A percentile compares a stretch with the other conserved stretches of the same genome.
Conservation (phyloP, 1,140 invertebrate species). For the Neodiprion virginianus region DNA sequence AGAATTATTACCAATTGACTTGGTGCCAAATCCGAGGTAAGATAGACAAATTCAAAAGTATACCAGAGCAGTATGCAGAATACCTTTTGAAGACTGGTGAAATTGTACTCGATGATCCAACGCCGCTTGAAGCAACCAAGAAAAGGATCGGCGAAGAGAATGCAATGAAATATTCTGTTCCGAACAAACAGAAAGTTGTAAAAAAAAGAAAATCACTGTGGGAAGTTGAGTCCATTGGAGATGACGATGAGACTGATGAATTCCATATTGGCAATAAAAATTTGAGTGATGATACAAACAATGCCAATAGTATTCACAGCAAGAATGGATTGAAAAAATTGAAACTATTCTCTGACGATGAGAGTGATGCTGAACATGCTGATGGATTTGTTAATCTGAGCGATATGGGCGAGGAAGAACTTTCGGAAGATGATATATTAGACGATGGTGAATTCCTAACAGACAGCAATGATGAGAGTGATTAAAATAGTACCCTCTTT, state of each 20-base stretch:
- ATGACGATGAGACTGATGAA: slow-evolving; percentile 15
- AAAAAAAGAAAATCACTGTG: slow-evolving; percentile 22
- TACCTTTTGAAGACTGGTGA: slow-evolving; percentile 49
- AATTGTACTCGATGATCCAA: slow-evolving; percentile 38
- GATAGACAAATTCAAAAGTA: slow-evolving; percentile 65
- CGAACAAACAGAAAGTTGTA: slow-evolving; percentile 25
- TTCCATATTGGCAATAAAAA: slow-evolving; percentile 19
- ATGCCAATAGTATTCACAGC: neutral
- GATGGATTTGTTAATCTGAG: slow-evolving; percentile 28
- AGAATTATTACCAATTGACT: slow-evolving; percentile 87
- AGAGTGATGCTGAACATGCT: slow-evolving; percentile 19
- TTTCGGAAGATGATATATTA: slow-evolving; percentile 31
- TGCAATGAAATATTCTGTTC: slow-evolving; percentile 17
- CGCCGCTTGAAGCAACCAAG: slow-evolving; percentile 33
- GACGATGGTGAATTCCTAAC: slow-evolving; percentile 33
- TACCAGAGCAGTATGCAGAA: slow-evolving; percentile 60
- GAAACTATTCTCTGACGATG: slow-evolving; percentile 33
- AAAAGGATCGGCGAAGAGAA: slow-evolving; percentile 28
- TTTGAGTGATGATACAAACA: neutral
- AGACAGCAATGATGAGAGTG: slow-evolving; percentile 27
- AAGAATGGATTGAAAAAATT: slow-evolving; percentile 27
- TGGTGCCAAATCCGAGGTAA: slow-evolving; percentile 85
- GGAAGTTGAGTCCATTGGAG: slow-evolving; percentile 27
- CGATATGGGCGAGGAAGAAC: slow-evolving; percentile 29
- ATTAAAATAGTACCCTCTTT: slow-evolving; percentile 4